Evolutionary conservation across 2,888 invertebrate species (phyloP).

Genomic region (Raillietiella orientalis): DNA sequence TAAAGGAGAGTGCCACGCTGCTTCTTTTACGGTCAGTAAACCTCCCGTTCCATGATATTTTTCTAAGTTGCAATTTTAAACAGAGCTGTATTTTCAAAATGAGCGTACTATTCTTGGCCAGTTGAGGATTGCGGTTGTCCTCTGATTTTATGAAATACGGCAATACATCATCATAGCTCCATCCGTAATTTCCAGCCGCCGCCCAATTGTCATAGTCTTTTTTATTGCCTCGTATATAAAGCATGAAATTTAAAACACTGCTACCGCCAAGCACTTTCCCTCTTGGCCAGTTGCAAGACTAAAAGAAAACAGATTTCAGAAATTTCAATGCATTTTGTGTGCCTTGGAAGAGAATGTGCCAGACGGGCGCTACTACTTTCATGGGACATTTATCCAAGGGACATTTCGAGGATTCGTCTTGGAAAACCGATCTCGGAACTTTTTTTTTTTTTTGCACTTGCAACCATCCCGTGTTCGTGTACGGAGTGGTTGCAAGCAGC

Average conservation of each 20-base stretch:
- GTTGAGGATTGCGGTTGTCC: slow-evolving; percentile 58
- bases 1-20: slow-evolving; percentile 30
- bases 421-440: too few species aligned
- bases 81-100: slow-evolving; percentile 10
- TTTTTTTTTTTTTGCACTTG: too few species aligned
- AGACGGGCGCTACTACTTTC: too few species aligned
- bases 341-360: too few species aligned
- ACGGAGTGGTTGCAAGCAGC: too few species aligned
- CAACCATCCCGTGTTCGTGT: too few species aligned
- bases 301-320: neutral
- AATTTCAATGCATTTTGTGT: too few species aligned
- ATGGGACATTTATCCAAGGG: too few species aligned
- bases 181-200: slow-evolving; percentile 46
- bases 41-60: slow-evolving; percentile 39
- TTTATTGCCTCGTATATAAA: slow-evolving; percentile 58
- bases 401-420: too few species aligned
- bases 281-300: slow-evolving; percentile 56
- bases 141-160: slow-evolving; percentile 58
- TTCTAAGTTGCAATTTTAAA: slow-evolving; percentile 8
- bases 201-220: slow-evolving; percentile 68
- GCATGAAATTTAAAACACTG: slow-evolving; percentile 61
- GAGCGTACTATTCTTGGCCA: slow-evolving; percentile 37
- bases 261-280: slow-evolving; percentile 71
- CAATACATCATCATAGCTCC: slow-evolving; percentile 48
- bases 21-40: slow-evolving; percentile 43